These are phyloP conservation scores for Anastatus disparis DNA, from an alignment of 1,140 invertebrate genomes.

Conservation along the genomic window DNA sequence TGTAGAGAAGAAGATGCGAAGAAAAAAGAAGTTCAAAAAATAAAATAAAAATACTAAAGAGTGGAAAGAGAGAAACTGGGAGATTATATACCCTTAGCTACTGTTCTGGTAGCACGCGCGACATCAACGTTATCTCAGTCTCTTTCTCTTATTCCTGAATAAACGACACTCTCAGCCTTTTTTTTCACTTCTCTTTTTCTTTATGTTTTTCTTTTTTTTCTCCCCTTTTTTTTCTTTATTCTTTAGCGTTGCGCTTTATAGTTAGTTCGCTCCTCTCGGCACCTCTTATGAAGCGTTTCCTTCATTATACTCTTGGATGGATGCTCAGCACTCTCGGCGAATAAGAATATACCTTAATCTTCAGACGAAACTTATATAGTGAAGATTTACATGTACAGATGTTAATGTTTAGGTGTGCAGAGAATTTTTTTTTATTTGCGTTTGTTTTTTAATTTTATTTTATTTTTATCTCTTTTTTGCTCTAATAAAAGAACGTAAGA, in stretches of 20 bases:
- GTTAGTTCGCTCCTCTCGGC: neutral
- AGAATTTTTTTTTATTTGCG: too few species aligned
- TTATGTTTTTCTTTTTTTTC: neutral
- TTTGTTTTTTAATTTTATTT: too few species aligned
- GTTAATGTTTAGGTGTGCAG: too few species aligned
- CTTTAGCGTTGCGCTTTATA: neutral
- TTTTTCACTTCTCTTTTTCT: neutral
- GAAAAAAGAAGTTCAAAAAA: neutral
- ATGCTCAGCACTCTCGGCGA: neutral
- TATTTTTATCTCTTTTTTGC: neutral
- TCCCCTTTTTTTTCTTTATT: neutral
- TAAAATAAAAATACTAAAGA: too few species aligned
- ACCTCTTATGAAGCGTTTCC: slow-evolving; percentile 15
- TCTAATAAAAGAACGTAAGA: too few species aligned
- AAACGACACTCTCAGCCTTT: neutral
- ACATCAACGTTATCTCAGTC: neutral
- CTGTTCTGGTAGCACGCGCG: neutral
- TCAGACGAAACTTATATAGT: neutral
- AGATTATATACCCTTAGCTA: neutral
- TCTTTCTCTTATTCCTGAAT: neutral
- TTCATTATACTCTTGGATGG: slow-evolving; percentile 18
- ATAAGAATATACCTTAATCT: slow-evolving; percentile 6
- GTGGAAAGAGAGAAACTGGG: neutral
- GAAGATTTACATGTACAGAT: neutral
- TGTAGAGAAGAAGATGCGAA: neutral